Base-by-base conservation (phyloP, 2,888 invertebrate genomes). In the Netelia fuscicornis region DNA sequence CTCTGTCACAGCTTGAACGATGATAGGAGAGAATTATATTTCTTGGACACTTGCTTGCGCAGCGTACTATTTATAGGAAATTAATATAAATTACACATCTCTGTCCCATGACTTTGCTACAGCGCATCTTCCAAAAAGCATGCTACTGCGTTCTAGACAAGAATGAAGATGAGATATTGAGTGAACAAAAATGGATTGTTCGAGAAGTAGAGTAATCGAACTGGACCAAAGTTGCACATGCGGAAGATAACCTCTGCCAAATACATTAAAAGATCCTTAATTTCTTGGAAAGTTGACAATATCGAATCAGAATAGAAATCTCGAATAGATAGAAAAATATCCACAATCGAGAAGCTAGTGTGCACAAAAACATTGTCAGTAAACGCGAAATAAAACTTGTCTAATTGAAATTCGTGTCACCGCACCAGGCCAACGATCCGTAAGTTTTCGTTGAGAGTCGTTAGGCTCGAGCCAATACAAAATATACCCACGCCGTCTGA, bases 401-500 rank as follows among this genome's bases (percentile, higher is more conserved):
- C 48, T 48, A 2, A 48, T 48, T 48, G 48, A 48, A 48, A 48
- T 48, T 48, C 48, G 48, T 48, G 48, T 48, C 48, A 48, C 48
- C 37, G 37, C 37, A 37, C 0, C 13, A 48, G 48, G 13, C 48
- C 11, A 48, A 48, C 48, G 48, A 48, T 48, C 48, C 13, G 48
- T 10, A 10, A 13, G 48, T 13, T 48, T 48, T 48, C 11, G 48
- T 48, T 13, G 48, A 2, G 13, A 13, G 13, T 10, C 13, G 48
- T 48, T 48, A 48, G 48, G 11, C 54, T 54, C 54, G 54, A 17
- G 54, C 54, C 54, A 54, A 54, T 37, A 37, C 62, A 64, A 72
- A 64, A 37, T 65, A 80, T 72, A 81, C 74, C 74, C 74, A 81
- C 81, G 68, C 75, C 68, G 62, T 52, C 80, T 88, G 88, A 87